Conservation (phyloP, 2,113 vertebrate species). For the Crotalus tigris region DNA sequence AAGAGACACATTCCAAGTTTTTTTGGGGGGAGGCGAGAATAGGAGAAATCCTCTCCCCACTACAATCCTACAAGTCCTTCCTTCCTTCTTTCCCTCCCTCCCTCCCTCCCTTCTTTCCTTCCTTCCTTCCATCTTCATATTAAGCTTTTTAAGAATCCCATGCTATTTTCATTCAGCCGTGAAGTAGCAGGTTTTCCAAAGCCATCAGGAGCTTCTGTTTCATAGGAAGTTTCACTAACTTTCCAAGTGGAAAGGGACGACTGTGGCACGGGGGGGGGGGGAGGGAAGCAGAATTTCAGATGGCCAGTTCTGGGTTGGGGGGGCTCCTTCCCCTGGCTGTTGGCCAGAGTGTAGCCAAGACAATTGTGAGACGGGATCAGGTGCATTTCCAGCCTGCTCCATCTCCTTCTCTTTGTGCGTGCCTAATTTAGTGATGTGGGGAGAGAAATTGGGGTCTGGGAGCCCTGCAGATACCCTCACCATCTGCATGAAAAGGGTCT, state of each 20-base stretch:
- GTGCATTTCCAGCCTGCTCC: not conserved
- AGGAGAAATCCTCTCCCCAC: not conserved
- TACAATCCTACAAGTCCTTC: too few species aligned
- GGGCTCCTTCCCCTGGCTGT: not conserved
- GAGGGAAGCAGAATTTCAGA: not conserved
- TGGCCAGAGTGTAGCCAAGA: too few species aligned
- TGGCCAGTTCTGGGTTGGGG: not conserved
- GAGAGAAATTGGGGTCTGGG: too few species aligned
- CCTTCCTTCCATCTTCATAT: not conserved
- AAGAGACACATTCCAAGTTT: not conserved
- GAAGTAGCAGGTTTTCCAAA: not conserved
- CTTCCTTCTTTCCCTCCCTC: not conserved
- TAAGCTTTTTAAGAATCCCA: not conserved
- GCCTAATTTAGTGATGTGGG: not conserved
- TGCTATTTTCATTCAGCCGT: not conserved
- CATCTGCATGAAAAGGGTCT: not conserved
- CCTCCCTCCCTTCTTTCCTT: not conserved
- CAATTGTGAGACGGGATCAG: not conserved
- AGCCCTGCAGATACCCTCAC: not conserved
- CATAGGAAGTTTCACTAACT: not conserved
- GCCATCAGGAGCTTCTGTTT: not conserved
- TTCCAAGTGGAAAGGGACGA: not conserved
- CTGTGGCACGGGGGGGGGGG: not conserved
- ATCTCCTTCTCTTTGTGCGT: not conserved
- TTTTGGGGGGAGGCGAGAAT: too few species aligned